phyloP scores from a whole-genome alignment of 2,888 invertebrate species.

The Pseudolycoriella hygida region DNA sequence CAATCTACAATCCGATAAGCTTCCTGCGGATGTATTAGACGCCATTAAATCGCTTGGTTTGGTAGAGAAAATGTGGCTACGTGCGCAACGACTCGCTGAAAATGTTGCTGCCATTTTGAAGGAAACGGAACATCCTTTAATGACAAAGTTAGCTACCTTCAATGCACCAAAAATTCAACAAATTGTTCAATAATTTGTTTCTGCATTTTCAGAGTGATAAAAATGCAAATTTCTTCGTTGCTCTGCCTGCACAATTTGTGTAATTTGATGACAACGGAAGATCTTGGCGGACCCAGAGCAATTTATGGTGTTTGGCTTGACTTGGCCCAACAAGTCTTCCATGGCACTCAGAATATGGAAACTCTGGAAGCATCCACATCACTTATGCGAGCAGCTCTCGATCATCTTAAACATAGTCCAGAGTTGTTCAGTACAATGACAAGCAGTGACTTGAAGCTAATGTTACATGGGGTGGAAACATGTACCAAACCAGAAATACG shows the following conservation, averaged over 20 bases:
- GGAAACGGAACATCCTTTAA: slow-evolving; percentile 30
- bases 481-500: slow-evolving; percentile 37
- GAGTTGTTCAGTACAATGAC: slow-evolving; percentile 37
- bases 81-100: slow-evolving; percentile 29
- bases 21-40: slow-evolving; percentile 40
- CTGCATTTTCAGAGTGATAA: slow-evolving; percentile 33
- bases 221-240: slow-evolving; percentile 43
- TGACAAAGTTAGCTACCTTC: slow-evolving; percentile 31
- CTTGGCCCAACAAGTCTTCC: slow-evolving; percentile 42
- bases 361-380: slow-evolving; percentile 50
- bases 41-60: slow-evolving; percentile 39
- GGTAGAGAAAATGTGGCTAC: slow-evolving; percentile 32
- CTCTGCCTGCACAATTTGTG: slow-evolving; percentile 54
- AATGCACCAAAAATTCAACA: background rate
- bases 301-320: slow-evolving; percentile 48
- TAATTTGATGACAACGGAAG: slow-evolving; percentile 38
- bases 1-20: slow-evolving; percentile 28
- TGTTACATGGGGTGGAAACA: slow-evolving; percentile 34
- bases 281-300: slow-evolving; percentile 43
- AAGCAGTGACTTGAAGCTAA: slow-evolving; percentile 37
- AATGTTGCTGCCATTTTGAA: slow-evolving; percentile 36
- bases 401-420: slow-evolving; percentile 38
- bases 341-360: slow-evolving; percentile 19
- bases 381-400: slow-evolving; percentile 54
- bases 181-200: background rate